phyloP scores from a whole-genome alignment of 2,888 invertebrate genomes.

The Ochropleura leucogaster region DNA sequence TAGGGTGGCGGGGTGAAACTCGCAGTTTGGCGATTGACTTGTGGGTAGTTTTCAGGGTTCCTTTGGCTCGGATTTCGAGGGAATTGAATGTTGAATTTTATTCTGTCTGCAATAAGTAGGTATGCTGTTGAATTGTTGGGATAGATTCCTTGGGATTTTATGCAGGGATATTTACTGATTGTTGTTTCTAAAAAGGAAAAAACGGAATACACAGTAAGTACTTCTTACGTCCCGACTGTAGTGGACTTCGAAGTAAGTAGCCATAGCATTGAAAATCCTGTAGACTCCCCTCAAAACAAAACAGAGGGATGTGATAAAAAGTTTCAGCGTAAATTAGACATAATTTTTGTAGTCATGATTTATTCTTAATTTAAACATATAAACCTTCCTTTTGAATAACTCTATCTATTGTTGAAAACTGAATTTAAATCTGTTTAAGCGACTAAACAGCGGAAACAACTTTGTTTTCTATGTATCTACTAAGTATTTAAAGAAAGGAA shows the following conservation, averaged over 20 bases:
- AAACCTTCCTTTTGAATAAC: no score
- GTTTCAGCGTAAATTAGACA: neutral
- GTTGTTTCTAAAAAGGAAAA: neutral
- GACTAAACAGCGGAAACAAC: no score
- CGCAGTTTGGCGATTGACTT: conserved; percentile 90
- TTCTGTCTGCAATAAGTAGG: conserved; percentile 46
- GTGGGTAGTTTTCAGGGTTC: conserved; percentile 89
- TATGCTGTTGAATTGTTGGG: conserved; percentile 49
- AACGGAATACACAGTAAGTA: neutral
- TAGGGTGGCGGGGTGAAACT: conserved; percentile 73
- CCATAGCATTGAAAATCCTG: neutral
- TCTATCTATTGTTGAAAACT: no score
- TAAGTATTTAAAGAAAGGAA: no score
- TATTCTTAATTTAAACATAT: neutral
- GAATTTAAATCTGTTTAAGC: no score
- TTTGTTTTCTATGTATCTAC: no score
- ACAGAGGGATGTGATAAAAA: neutral
- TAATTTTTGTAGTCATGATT: neutral
- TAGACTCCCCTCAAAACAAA: neutral
- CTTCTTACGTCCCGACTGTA: neutral
- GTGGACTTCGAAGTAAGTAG: no score
- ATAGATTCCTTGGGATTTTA: conserved; percentile 35
- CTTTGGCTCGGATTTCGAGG: conserved; percentile 71
- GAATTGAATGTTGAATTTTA: conserved; percentile 62
- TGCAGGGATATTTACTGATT: neutral